Base-by-base conservation (phyloP, 1,140 invertebrate genomes). In the Varroa destructor region DNA sequence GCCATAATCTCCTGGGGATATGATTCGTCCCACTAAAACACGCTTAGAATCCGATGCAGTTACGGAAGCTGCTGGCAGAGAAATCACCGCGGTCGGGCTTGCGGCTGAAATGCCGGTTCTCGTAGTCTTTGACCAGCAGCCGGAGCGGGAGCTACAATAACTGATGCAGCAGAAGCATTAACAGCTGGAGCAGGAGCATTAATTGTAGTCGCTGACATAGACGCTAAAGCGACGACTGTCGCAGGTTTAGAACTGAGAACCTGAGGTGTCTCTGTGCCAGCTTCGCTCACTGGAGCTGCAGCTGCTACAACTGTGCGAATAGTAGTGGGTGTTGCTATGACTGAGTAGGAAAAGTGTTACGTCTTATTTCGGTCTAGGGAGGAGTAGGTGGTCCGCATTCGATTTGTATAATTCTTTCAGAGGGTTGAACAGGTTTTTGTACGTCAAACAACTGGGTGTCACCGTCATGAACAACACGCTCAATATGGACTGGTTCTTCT, bases 391-490 rank as follows among this genome's bases (percentile, higher is more conserved):
- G 61, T 14, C 61, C 61, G 14, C 61, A 37, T 37, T 67, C 61
- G 37, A 67, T 67, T n/a, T 67, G 61, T 4, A 67, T 46, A 2
- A 67, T 67, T 8, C 36, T 12, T 67, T 67, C 61, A n/a, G 61
- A 46, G 10, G 61, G 12, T 14, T 12, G 40, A 12, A 37, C 1
- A 40, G 61, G 61, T 37, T 67, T 67, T 37, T 67, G 61, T 5
- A 67, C 61, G 37, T 67, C 61, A 37, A 67, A 67, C 40, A 67
- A 12, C 46, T 67, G 61, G 12, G 61, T 67, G 10, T 1, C 61
- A 5, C 61, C 61, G 1, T 67, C 61, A 40, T 67, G 61, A 46
- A 67, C 61, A 40, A 67, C 61, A 14, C 61, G 61, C 37, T 67
- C 61, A 2, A 67, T 46, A 67, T 67, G 61, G 12, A 37, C 40